Conservation (phyloP, 2,888 invertebrate genomes). For the Caradrina clavipalpis region DNA sequence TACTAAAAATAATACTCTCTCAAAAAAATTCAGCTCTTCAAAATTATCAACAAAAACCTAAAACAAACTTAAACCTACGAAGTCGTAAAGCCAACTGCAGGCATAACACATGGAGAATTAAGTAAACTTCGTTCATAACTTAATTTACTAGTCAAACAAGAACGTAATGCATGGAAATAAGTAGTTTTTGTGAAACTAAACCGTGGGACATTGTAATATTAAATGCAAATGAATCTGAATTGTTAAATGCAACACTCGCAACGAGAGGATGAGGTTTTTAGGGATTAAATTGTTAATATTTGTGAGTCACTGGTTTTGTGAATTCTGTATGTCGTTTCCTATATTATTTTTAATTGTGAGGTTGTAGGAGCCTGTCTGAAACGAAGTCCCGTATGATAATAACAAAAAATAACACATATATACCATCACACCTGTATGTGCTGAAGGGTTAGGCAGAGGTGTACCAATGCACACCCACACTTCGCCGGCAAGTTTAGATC, state of each 20-base stretch:
- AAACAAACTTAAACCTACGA: background rate
- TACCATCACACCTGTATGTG: too few species aligned
- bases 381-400: too few species aligned
- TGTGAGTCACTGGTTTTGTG: background rate
- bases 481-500: too few species aligned
- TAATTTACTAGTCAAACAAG: slow-evolving; percentile 41
- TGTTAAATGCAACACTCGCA: slow-evolving; percentile 8
- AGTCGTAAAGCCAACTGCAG: background rate
- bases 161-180: slow-evolving; percentile 20
- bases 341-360: too few species aligned
- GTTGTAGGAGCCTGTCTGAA: too few species aligned
- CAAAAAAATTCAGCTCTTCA: too few species aligned
- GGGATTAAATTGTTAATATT: slow-evolving; percentile 11
- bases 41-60: background rate
- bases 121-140: slow-evolving; percentile 32
- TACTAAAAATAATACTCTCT: too few species aligned
- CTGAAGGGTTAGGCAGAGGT: too few species aligned
- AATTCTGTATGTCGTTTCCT: too few species aligned
- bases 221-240: slow-evolving; percentile 38
- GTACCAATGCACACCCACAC: too few species aligned
- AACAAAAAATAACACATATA: too few species aligned
- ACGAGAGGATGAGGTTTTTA: background rate
- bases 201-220: slow-evolving; percentile 14
- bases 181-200: slow-evolving; percentile 37
- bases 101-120: background rate